Base-by-base conservation (phyloP, 2,888 invertebrate species). In the Pristionchus japonicus region DNA sequence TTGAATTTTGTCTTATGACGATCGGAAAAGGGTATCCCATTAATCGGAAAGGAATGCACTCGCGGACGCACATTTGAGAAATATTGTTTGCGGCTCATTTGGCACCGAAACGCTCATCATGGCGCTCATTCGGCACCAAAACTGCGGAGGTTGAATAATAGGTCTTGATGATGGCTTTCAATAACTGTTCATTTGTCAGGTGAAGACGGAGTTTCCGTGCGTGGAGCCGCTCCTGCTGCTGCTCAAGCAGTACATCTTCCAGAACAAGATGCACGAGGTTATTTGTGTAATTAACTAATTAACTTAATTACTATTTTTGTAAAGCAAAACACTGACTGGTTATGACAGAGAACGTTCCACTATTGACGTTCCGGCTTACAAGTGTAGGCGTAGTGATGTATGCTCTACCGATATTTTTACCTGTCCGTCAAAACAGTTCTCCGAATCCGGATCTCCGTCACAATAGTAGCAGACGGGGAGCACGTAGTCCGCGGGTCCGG, bases 221-320 rank as follows among this genome's bases (percentile, higher is more conserved):
- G 96, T 99, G 92, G 97, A 97, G 87, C 98, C 98, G 94, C 96
- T 99, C 95, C 98, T 99, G 94, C 97, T 99, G 95, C 98, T 99
- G 90, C 96, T 99, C 93, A 99, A 99, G 96, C 99, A 99, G 96
- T 99, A 99, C 96, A 96, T 99, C 91, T 96, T 98, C 92, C 98
- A 99, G 96, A 96, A 99, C 94, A 98, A 98, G 96, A 96, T 99
- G 94, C 99, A 99, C 61, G 86, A 86, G 86, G 86, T 86, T 3
- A 67, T 20, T 86, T n/a, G n/a, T n/a, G n/a, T n/a, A n/a, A 37
- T 37, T 70, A 20, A 15, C 37, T 70, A n/a, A 20, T 70, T 84
- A 47, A 47, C 13, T 15, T 40, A 40, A 37, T 74, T 74, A 20
- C 20, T 74, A 40, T 23, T 15, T 11, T 77, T 77, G n/a, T n/a